phyloP scores from a whole-genome alignment of 2,113 vertebrate species.

The Sander vitreus region DNA sequence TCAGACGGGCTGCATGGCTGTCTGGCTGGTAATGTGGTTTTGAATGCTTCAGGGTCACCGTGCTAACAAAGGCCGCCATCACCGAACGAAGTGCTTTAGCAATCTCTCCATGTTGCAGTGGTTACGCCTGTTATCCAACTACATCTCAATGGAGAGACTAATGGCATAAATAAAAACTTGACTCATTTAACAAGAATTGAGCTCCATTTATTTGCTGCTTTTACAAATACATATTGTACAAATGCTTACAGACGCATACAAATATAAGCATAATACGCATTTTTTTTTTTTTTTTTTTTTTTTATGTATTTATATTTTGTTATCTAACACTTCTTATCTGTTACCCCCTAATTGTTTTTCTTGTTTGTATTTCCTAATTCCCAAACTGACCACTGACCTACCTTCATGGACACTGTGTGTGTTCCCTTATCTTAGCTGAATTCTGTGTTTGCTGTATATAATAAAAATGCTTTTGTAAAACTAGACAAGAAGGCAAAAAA shows the following conservation, averaged over 20 bases:
- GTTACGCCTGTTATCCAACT: constrained; percentile 38
- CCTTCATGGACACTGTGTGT: background rate
- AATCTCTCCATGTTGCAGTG: constrained; percentile 23
- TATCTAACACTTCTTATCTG: background rate
- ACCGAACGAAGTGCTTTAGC: constrained; percentile 40
- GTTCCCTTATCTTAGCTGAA: background rate
- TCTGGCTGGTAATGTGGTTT: constrained; percentile 71
- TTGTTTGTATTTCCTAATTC: no score
- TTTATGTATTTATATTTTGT: background rate
- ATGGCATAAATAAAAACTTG: constrained; percentile 16
- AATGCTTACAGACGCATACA: background rate
- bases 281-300: background rate
- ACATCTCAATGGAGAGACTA: constrained; percentile 22
- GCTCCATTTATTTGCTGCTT: background rate
- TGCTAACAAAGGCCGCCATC: constrained; percentile 28
- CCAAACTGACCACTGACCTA: background rate
- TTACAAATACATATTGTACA: background rate
- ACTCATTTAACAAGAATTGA: background rate
- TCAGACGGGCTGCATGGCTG: constrained; percentile 65
- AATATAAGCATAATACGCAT: background rate
- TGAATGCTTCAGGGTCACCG: constrained; percentile 77
- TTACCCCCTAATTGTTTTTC: no score
- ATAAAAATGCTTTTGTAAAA: constrained; percentile 2
- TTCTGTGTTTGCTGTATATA: background rate
- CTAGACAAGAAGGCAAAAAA: background rate